Conservation (phyloP, 2,888 invertebrate genomes). For the Teinopalpus imperialis region DNA sequence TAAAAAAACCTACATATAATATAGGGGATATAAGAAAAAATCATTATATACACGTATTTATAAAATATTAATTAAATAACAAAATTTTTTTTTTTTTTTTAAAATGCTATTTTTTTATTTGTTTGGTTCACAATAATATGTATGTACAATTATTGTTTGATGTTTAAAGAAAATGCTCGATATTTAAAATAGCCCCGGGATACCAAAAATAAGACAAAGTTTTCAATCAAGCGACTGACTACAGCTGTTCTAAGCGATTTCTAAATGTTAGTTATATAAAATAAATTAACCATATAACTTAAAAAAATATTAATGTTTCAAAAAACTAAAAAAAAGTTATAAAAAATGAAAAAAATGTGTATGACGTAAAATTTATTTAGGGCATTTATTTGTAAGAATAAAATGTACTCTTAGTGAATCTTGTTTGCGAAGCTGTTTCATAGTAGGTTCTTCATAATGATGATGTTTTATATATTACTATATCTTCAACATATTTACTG, state of each 20-base stretch:
- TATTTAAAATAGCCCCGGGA: constrained; percentile 5
- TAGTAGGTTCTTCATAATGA: constrained; percentile 1
- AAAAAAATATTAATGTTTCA: constrained; percentile 23
- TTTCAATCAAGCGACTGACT: constrained; percentile 31
- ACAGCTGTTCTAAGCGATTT: constrained; percentile 36
- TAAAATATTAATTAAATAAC: background rate
- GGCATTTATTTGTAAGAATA: constrained; percentile 40
- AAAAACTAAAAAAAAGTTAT: constrained; percentile 15
- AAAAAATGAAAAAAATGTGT: constrained; percentile 25
- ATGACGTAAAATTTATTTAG: constrained; percentile 28
- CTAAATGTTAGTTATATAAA: constrained; percentile 38
- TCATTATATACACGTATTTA: background rate
- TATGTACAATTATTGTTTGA: too few relatives aligned
- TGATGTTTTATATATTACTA: too few relatives aligned
- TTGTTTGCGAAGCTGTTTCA: constrained; percentile 36
- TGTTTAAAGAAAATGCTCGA: too few relatives aligned
- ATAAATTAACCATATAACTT: constrained; percentile 19
- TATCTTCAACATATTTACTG: too few relatives aligned
- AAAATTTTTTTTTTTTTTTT: background rate
- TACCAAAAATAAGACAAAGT: constrained; percentile 15
- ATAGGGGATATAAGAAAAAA: background rate
- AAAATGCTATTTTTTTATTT: too few relatives aligned
- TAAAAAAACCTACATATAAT: background rate
- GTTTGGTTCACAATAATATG: too few relatives aligned
- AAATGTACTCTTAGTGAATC: constrained; percentile 42